Evolutionary conservation across 1,140 invertebrate species (phyloP), one percentile per base, ranked within the genome.

Genomic region (Eufriesea mexicana): DNA sequence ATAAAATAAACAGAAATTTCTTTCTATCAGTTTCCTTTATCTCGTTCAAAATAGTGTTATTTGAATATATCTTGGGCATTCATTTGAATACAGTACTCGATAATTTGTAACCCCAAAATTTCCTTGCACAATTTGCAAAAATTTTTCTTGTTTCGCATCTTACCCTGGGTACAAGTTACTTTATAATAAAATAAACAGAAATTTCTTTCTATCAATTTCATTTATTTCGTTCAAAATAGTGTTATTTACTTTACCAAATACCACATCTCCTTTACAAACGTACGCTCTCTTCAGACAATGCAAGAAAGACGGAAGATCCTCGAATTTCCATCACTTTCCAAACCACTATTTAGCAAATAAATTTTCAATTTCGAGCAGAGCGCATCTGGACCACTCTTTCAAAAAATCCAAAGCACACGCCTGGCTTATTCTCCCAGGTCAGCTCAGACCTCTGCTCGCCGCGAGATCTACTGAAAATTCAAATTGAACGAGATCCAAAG

Each of bases 391-490:
- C 16, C 25, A 28, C 16, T 20, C 9, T 25, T 49, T 51, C 25
- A n/a, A n/a, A n/a, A n/a, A n/a, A n/a, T n/a, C n/a, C 14, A 25
- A 8, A 28, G 68, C 68, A 28, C 9, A 20, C 16, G 8, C 10
- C 68, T 71, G 67, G 8, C 42, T n/a, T 16, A 23, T 6, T 59
- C 20, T n/a, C 54, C 9, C 54, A 45, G 28, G 14, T 59, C 35
- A 42, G 51, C 51, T 73, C 28, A 74, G 55, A 59, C 10, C 18
- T 42, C 47, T 18, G 23, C 35, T 55, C 14, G 57, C 54, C 25
- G 25, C 57, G 42, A 72, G 51, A 66, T 79, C 68, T 59, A 54
- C 67, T 51, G 23, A 28, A 73, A 84, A 78, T 66, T 68, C 28
- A 45, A 47, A 45, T 66, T 12, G 68, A 57, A 85, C 83, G 28